Percentiles rank a stretch among this genome's conserved stretches.
Conservation (phyloP, 2,797 vertebrate species). For the Anguilla pacifica region DNA sequence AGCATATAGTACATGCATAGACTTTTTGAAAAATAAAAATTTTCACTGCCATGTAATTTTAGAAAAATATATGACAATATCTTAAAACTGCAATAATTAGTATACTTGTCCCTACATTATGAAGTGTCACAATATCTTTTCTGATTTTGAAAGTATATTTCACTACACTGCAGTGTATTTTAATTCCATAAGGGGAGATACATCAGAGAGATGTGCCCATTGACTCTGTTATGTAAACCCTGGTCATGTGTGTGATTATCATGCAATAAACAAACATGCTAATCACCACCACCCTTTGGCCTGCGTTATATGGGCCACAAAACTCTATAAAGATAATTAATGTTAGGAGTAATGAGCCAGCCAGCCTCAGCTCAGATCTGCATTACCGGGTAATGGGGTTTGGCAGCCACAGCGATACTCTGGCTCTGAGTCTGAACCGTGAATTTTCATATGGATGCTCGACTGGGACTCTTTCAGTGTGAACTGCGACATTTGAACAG, state of each 20-base stretch:
- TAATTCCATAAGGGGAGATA: background rate
- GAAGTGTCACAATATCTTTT: background rate
- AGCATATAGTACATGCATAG: background rate
- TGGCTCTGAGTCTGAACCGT: conserved; percentile 20
- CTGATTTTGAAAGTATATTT: background rate
- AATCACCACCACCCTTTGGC: background rate
- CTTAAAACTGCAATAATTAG: background rate
- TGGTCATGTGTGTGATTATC: background rate
- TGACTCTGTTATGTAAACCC: background rate
- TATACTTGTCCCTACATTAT: background rate
- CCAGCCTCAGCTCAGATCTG: conserved; percentile 34
- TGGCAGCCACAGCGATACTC: conserved; percentile 27
- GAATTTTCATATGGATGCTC: background rate
- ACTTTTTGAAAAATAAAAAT: background rate
- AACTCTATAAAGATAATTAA: conserved; percentile 39
- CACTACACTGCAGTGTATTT: background rate
- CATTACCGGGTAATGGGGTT: conserved; percentile 37
- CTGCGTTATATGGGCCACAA: background rate
- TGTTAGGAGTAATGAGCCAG: conserved; percentile 40
- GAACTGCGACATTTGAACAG: background rate
- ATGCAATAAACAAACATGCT: background rate
- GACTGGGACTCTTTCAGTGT: background rate
- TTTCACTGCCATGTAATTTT: background rate
- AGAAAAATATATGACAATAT: background rate
- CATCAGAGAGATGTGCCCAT: background rate